Evolutionary conservation across 2,888 invertebrate species (phyloP), one percentile per base, ranked within the genome.

Genomic region (Allygus modestus): DNA sequence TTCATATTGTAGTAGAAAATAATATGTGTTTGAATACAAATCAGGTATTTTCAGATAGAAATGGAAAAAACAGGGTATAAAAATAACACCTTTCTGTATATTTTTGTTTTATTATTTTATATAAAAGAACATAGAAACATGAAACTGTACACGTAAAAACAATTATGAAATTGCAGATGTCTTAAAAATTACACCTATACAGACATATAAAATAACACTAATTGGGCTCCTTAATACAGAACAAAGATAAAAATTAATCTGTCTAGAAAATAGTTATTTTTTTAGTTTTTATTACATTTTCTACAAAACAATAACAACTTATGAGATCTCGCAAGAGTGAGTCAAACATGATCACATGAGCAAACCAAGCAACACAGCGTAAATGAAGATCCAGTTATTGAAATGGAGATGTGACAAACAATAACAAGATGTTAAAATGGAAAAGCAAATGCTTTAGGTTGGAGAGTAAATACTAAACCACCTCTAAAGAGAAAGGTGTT

Each of bases 61-160:
- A 11, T 20, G 23, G 23, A 11, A 9, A 12, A 23, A 54, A 17
- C 51, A 54, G 46, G 46, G 46, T 46, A 54, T 23, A 54, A 54
- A 73, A 69, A 69, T n/a, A 1, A 41, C 43, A 20, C 20, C 0
- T 37, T 58, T 79, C 79, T 79, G 58, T 79, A 79, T 58, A 79
- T 79, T 79, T 73, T 79, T 58, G 51, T 51, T 79, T 79, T 79
- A 79, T 79, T 79, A 79, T 79, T 79, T 79, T 79, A 58, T 79
- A 79, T 79, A 73, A 83, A 73, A 83, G 83, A 83, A 83, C 83
- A 83, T 75, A 75, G 75, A 75, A 83, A 83, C 83, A 83, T 83
- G 54, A 75, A 83, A 83, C 83, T 83, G 83, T 83, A 83, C 83
- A 83, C 20, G 54, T 83, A 83, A 83, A 83, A 83, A 79, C 79